Evolutionary conservation across 2,113 vertebrate species (phyloP).

Genomic region (Apeltes quadracus): DNA sequence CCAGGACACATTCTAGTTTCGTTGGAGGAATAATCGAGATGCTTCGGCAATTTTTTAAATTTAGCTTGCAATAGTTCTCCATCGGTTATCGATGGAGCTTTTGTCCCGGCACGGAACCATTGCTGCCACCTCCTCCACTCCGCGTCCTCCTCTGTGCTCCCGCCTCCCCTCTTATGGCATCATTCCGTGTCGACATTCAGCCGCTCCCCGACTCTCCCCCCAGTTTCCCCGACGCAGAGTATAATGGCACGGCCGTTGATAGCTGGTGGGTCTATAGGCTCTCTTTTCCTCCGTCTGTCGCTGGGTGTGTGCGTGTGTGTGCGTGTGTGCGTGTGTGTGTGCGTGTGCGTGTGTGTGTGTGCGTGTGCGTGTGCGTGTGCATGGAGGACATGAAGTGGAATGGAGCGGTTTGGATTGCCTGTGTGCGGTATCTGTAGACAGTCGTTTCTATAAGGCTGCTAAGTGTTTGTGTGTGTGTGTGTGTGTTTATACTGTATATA

Average conservation of each 20-base stretch:
- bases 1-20: slow-evolving; percentile 31
- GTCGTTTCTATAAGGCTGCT: slow-evolving; percentile 73
- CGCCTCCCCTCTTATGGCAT: slow-evolving; percentile 51
- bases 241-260: slow-evolving; percentile 71
- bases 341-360: slow-evolving; percentile 8
- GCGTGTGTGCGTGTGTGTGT: slow-evolving; percentile 5
- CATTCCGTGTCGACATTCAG: slow-evolving; percentile 57
- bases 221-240: slow-evolving; percentile 53
- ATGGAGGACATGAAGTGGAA: slow-evolving; percentile 45
- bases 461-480: slow-evolving; percentile 54
- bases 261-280: slow-evolving; percentile 63
- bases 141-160: slow-evolving; percentile 63
- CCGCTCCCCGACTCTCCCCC: slow-evolving; percentile 7
- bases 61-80: too few relatives aligned
- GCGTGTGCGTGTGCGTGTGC: slow-evolving; percentile 2
- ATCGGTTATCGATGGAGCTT: slow-evolving; percentile 60
- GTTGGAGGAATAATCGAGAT: slow-evolving; percentile 41
- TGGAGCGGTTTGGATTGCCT: slow-evolving; percentile 54
- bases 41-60: slow-evolving; percentile 63
- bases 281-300: slow-evolving; percentile 52
- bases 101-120: slow-evolving; percentile 66
- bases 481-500: slow-evolving; percentile 66
- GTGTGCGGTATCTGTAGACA: slow-evolving; percentile 71
- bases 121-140: slow-evolving; percentile 71
- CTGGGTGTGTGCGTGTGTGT: slow-evolving; percentile 7